Evolutionary conservation across 2,888 invertebrate species (phyloP), one percentile per base, ranked within the genome.

Genomic region (Ferrisia virgata): DNA sequence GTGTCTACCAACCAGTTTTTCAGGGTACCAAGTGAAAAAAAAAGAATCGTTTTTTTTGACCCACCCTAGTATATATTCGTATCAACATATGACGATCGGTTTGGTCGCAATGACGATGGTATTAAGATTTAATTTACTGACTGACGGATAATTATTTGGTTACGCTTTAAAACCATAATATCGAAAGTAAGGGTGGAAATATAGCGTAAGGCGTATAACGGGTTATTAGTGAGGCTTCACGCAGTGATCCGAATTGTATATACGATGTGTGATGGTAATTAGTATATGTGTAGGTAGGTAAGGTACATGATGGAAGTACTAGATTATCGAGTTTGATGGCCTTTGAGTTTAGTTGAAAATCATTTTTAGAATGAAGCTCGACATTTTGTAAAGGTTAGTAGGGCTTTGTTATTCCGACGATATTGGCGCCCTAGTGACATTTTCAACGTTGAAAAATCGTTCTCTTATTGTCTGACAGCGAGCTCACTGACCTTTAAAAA

Each of bases 161-260:
- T 76, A 76, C 72, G 72, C 18, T 76, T 76, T 76, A 36, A 76
- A 36, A 36, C 36, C 33, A 9, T 76, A 43, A 58, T 58, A 76
- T 36, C 72, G 72, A 76, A 36, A 53, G 53, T 53, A 53, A 76
- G 72, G 72, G 72, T 76, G 72, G 36, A 76, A 36, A 76, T 76
- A 18, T 18, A 76, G 33, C n/a, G n/a, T n/a, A 36, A 36, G 72
- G 72, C 36, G 36, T 18, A 76, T 76, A 36, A 76, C 72, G 33
- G 72, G 72, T 76, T 76, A 76, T 76, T 76, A n/a, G n/a, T 76
- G 72, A 36, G 72, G 72, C 72, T 76, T 76, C 72, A 36, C 72
- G 53, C 53, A 18, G 18, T 76, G 72, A 36, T 76, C 31, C 64
- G 64, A 76, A 36, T 36, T 76, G 31, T 76, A 76, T n/a, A n/a